Percentiles rank a stretch among this genome's conserved stretches.
phyloP scores from a whole-genome alignment of 37 sponge, comb jelly and placozoan genomes.

The Halichondria panicea region DNA sequence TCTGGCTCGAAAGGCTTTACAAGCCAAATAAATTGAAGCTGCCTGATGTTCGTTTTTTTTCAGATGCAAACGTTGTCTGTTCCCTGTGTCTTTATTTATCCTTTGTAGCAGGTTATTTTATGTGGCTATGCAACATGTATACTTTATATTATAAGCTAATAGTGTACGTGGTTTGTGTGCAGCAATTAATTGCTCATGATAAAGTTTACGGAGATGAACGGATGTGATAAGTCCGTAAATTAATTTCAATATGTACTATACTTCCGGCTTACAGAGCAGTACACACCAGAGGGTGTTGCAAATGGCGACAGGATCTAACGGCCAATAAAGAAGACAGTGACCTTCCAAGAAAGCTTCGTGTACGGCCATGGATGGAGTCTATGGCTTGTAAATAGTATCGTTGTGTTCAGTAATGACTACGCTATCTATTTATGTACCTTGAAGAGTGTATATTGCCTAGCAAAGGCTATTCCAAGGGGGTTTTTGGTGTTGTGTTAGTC shows the following conservation, averaged over 20 bases:
- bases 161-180: no score
- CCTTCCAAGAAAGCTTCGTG: not conserved
- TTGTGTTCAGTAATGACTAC: constrained; percentile 34
- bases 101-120: no score
- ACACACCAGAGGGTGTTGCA: constrained; percentile 29
- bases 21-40: no score
- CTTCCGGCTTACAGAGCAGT: constrained; percentile 26
- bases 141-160: no score
- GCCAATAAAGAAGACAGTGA: constrained; percentile 5
- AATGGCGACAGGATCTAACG: constrained; percentile 50
- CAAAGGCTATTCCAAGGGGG: constrained; percentile 26
- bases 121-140: no score
- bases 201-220: constrained; percentile 24
- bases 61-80: no score
- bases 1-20: constrained; percentile 17
- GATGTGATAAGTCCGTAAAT: not conserved
- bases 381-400: not conserved
- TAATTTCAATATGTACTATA: constrained; percentile 8
- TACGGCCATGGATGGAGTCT: not conserved
- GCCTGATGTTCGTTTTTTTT: no score
- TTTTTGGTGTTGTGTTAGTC: constrained; percentile 18
- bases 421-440: constrained; percentile 21
- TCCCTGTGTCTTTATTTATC: no score
- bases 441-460: constrained; percentile 22
- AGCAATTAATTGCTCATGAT: no score